phyloP scores from a whole-genome alignment of 2,113 vertebrate genomes.

The Sisor rabdophorus region DNA sequence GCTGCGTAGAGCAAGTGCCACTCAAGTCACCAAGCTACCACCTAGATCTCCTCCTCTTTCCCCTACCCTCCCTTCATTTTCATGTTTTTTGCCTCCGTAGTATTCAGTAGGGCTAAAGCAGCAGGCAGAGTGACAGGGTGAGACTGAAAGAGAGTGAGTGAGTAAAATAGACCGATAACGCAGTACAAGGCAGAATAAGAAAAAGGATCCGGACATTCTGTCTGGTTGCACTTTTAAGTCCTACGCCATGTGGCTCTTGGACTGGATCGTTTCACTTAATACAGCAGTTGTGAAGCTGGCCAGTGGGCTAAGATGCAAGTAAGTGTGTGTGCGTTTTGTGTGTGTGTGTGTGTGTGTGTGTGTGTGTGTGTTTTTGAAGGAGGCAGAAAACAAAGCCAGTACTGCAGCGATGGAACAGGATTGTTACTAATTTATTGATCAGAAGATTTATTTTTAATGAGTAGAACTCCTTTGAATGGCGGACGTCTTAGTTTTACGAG shows the following conservation, averaged over 20 bases:
- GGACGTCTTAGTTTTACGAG: neutral
- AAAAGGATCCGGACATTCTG: conserved; percentile 21
- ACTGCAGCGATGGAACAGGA: neutral
- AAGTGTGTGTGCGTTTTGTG: conserved; percentile 53
- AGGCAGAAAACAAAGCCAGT: neutral
- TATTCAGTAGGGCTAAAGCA: conserved; percentile 38
- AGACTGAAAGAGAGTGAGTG: neutral
- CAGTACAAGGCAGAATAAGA: neutral
- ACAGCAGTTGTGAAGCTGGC: conserved; percentile 71
- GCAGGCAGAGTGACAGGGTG: neutral
- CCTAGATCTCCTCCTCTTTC: conserved; percentile 19
- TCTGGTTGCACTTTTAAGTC: conserved; percentile 28
- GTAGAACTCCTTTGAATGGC: conserved; percentile 27
- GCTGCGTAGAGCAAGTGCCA: conserved; percentile 8
- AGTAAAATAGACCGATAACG: too few relatives aligned
- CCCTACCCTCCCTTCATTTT: conserved; percentile 23
- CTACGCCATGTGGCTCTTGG: conserved; percentile 71
- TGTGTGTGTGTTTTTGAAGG: neutral
- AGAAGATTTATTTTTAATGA: conserved; percentile 55
- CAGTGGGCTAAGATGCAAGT: conserved; percentile 68
- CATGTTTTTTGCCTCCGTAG: conserved; percentile 29
- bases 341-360: neutral
- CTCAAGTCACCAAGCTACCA: conserved; percentile 22
- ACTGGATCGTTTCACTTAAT: conserved; percentile 74
- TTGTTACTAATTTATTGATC: conserved; percentile 56